Base-by-base conservation (phyloP, 1,140 invertebrate genomes). In the Hyles euphorbiae region DNA sequence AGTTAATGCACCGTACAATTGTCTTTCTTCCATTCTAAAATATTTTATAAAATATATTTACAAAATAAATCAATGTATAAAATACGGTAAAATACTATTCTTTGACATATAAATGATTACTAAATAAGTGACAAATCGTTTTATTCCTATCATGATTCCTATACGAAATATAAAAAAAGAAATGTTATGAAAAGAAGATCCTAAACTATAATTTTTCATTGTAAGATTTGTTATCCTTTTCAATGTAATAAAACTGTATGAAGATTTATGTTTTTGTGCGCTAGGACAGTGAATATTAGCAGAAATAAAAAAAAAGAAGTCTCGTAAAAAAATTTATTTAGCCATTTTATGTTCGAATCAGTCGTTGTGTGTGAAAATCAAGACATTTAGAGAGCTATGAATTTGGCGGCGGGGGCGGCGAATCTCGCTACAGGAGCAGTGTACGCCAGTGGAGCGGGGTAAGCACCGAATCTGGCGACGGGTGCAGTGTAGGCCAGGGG, bases 1-100 rank as follows among this genome's bases (percentile, higher is more conserved):
- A 4, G 89, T 90, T 43, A 90, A 69, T 7, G 77, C 88, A 34
- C 90, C 89, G 56, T 80, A 90, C n/a, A 91, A 56, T 63, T 89
- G 87, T 55, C 88, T 85, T 67, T 87, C 81, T 64, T 89, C 81
- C 83, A 87, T 85, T 59, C 48, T 67, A 58, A 22, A n/a, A 53
- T 60, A 34, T 43, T 12, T 32, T 49, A 22, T 49, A n/a, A 49
- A 8, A 47, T 34, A 53, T 2, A 33, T 22, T 22, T 49, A 11
- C 8, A 40, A 40, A 40, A 40, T 40, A 40, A 40, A 22, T 22
- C 22, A 22, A 40, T 40, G 53, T 34, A 45, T 8, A 32, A 12
- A 54, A 9, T 9, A 54, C 11, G 43, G 7, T 12, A 44, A 36
- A 44, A 46, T 3, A 9, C 7, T 11, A 11, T n/a, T 11, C 46